A percentile compares a stretch with the other conserved stretches of the same genome.
These are phyloP conservation scores for Buphagus erythrorhynchus DNA, from an alignment of 2,797 vertebrate genomes.

Conservation along the genomic window DNA sequence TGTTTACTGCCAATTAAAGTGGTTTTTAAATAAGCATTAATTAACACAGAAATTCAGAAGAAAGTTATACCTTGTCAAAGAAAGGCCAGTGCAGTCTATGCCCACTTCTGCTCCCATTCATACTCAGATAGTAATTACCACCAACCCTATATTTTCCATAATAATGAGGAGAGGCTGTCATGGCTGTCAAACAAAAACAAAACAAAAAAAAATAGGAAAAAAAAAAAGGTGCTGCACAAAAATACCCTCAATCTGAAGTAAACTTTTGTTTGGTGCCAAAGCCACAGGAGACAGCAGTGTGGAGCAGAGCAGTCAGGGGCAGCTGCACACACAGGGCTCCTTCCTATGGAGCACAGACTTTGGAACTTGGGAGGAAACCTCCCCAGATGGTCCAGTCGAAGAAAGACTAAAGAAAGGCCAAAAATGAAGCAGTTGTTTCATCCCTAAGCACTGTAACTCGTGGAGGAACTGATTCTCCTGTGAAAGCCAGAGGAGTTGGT, in stretches of 20 bases:
- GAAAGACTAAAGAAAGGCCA: not conserved
- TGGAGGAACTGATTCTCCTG: not conserved
- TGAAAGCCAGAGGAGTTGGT: not conserved
- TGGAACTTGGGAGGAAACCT: not conserved
- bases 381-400: not conserved
- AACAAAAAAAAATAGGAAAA: constrained; percentile 46
- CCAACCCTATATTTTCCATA: constrained; percentile 93
- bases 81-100: constrained; percentile 87
- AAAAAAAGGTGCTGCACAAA: constrained; percentile 69
- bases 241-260: constrained; percentile 74
- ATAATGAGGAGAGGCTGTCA: constrained; percentile 89
- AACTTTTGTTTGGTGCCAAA: constrained; percentile 63
- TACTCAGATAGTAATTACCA: constrained; percentile 88
- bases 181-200: constrained; percentile 84
- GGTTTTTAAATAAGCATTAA: constrained; percentile 88
- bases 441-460: rapidly evolving
- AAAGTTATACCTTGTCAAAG: constrained; percentile 92
- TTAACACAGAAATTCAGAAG: constrained; percentile 89
- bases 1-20: constrained; percentile 91
- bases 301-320: not conserved
- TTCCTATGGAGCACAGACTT: not conserved
- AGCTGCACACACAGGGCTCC: not conserved
- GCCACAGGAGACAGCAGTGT: not conserved
- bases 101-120: constrained; percentile 88
- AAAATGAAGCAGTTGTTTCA: not conserved